Conservation (phyloP, 2,113 vertebrate genomes). For the Porphyrio hochstetteri region DNA sequence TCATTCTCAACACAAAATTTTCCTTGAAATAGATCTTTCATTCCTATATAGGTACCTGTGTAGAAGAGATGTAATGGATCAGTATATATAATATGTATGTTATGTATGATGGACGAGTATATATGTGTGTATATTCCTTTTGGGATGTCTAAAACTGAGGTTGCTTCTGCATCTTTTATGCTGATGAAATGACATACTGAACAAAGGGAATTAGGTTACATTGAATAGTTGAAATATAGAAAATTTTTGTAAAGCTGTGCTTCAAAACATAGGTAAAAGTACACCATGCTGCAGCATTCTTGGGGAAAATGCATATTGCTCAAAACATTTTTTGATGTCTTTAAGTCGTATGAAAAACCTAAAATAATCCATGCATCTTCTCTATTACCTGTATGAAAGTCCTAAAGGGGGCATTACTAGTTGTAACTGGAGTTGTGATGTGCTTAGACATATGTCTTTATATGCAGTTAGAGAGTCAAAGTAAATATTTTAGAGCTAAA, state of each 20-base stretch:
- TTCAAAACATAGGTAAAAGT: background rate
- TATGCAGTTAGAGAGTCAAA: background rate
- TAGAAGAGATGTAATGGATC: background rate
- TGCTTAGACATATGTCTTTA: background rate
- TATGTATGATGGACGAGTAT: no score
- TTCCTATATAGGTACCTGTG: background rate
- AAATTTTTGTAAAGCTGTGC: background rate
- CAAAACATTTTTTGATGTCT: background rate
- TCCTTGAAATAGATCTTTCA: background rate
- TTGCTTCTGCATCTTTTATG: background rate
- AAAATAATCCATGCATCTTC: background rate
- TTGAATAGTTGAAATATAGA: background rate
- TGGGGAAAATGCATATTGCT: background rate
- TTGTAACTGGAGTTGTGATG: background rate
- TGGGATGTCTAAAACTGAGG: background rate
- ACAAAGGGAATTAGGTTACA: background rate
- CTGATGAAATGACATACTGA: background rate
- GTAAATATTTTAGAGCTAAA: constrained; percentile 55
- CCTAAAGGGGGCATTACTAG: background rate
- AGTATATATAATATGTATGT: background rate
- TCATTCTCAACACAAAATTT: background rate
- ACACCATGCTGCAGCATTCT: background rate
- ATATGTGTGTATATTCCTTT: background rate
- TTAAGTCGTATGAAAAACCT: background rate
- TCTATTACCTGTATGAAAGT: background rate